These are phyloP conservation scores for Hemibagrus guttatus DNA, from an alignment of 2,797 vertebrate genomes.

Conservation along the genomic window DNA sequence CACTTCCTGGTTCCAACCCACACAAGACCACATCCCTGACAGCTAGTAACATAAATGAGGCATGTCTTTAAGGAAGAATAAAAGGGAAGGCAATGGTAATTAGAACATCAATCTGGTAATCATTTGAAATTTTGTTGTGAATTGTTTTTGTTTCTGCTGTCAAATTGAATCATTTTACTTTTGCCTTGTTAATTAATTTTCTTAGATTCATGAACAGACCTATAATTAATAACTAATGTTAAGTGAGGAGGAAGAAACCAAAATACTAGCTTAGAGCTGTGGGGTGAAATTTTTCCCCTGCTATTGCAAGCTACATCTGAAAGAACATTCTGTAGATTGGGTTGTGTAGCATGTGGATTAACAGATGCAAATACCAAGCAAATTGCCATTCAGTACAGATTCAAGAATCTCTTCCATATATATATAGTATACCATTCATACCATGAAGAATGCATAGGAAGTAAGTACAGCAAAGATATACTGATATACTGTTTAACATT, in stretches of 20 bases:
- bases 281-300: background rate
- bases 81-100: background rate
- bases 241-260: background rate
- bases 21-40: slow-evolving; percentile 11
- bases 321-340: background rate
- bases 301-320: background rate
- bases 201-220: background rate
- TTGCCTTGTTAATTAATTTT: background rate
- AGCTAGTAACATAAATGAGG: background rate
- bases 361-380: background rate
- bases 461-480: background rate
- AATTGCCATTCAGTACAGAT: background rate
- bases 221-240: background rate
- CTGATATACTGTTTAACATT: background rate
- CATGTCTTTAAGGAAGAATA: background rate
- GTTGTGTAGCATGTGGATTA: background rate
- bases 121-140: background rate
- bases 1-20: slow-evolving; percentile 16
- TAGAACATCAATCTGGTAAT: background rate
- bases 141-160: background rate
- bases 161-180: too few species aligned
- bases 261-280: background rate
- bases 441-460: background rate
- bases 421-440: background rate
- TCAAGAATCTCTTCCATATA: background rate